Evolutionary conservation across 2,797 vertebrate species (phyloP), one percentile per base, ranked within the genome.

Genomic region (Gobionotothen gibberifrons): DNA sequence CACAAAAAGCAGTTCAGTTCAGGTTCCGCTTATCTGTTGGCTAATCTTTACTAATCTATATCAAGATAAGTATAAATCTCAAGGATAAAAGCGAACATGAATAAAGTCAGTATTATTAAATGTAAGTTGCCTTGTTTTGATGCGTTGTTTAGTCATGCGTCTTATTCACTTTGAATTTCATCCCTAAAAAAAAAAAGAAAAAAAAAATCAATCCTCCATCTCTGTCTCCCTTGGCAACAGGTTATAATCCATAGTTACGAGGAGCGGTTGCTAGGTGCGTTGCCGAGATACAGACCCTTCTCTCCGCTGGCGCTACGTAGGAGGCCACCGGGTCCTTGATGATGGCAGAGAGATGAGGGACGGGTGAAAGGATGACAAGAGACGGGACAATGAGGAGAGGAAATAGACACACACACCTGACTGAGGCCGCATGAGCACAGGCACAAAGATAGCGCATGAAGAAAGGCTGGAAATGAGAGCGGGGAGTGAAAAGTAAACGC

Each of bases 211-310:
- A 95, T 94, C 86, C 91, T 84, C 92, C 90, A 93, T 94, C 92
- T 93, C 93, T 90, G 94, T 95, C 92, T 94, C 95, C 94, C 93
- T 93, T 95, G 93, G 95, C 94, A 95, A 95, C 95, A 95, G 93
- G 93, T 95, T 95, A 93, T 95, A 94, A 95, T 94, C 93, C 94
- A 93, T 95, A 91, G 94, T 94, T 95, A 95, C 94, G 82, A 91
- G 91, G 89, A 93, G 80, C 74, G 80, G 94, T 95, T 95, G 95
- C 94, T 95, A 94, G 92, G 94, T 93, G 92, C 90, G 91, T 95
- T 94, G 94, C 93, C 48, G 91, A 93, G 94, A 92, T 94, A 95
- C 93, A 87, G 94, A 92, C 90, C 92, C 90, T 90, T 91, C 89
- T 93, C 87, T 90, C 90, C 86, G 84, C 88, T 65, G 79, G 84